Evolutionary conservation across 2,888 invertebrate genomes (phyloP), one percentile per base, ranked within the genome.

Genomic region (Hypolimnas misippus): DNA sequence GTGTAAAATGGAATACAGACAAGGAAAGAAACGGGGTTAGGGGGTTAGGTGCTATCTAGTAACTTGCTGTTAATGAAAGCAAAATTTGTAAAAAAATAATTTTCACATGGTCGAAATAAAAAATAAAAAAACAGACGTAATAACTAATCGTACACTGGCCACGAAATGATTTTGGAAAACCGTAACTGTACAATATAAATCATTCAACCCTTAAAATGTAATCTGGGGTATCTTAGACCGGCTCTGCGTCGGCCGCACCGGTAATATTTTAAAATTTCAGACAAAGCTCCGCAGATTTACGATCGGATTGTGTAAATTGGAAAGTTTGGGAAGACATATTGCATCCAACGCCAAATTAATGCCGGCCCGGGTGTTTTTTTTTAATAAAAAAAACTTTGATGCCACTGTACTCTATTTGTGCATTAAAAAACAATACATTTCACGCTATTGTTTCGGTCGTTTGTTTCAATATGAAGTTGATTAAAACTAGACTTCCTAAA

Each of bases 291-390:
- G 67, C 76, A 81, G 85, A 86, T 86, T 87, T 86, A 86, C 84
- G 84, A 76, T 76, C 73, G 82, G 81, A 78, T 82, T 85, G 80
- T 86, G 82, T 80, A 86, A 87, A 87, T 87, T 87, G 84, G 81
- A 86, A 86, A 84, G 80, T 85, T 85, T 69, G 74, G 66, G 74
- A 80, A 83, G 82, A 85, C 79, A 80, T 80, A 83, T 84, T 81
- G 82, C 79, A 75, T 76, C 74, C 68, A 70, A 65, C 62, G 71
- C 63, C 53, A 75, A 80, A 81, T 79, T 75, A 77, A 81, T 81
- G 77, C 73, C 67, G 65, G 40, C 21, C 31, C 49, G 46, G 44
- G 52, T 38, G 66, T 65, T 69, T 66, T 65, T 61, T 49, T 51
- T 31, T 3, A 1, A 38, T 1, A 1, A 38, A 38, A 61, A 58